phyloP scores from a whole-genome alignment of 2,888 invertebrate genomes.

The Embidobia sp. region DNA sequence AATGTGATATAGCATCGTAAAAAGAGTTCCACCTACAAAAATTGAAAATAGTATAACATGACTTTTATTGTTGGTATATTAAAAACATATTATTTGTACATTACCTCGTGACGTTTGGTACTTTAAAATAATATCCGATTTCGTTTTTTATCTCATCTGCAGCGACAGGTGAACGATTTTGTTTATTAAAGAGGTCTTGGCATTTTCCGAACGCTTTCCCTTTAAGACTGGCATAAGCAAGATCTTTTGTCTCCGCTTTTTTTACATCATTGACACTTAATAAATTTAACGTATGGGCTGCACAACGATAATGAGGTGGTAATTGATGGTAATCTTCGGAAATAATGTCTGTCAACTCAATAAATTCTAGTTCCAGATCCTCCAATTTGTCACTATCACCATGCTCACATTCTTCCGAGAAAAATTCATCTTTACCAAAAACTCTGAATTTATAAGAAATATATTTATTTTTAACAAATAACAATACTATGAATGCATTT shows the following conservation, averaged over 20 bases:
- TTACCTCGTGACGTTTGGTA: slow-evolving; percentile 28
- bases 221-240: background rate
- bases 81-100: background rate
- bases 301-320: slow-evolving; percentile 6
- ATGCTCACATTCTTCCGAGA: no score
- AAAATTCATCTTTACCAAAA: no score
- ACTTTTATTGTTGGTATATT: background rate
- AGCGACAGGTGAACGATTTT: slow-evolving; percentile 13
- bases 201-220: slow-evolving; percentile 16
- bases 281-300: slow-evolving; percentile 13
- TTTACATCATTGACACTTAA: background rate
- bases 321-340: background rate
- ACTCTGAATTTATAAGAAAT: no score
- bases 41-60: background rate
- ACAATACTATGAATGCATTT: no score
- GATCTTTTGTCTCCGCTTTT: background rate
- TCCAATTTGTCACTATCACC: background rate
- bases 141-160: slow-evolving; percentile 9
- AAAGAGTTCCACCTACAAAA: slow-evolving; percentile 20
- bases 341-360: slow-evolving; percentile 3
- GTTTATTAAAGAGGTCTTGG: slow-evolving; percentile 19
- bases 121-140: slow-evolving; percentile 13
- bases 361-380: background rate
- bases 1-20: slow-evolving; percentile 4
- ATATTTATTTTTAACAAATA: no score